phyloP scores from a whole-genome alignment of 2,113 vertebrate genomes.

The Macquaria ambigua region DNA sequence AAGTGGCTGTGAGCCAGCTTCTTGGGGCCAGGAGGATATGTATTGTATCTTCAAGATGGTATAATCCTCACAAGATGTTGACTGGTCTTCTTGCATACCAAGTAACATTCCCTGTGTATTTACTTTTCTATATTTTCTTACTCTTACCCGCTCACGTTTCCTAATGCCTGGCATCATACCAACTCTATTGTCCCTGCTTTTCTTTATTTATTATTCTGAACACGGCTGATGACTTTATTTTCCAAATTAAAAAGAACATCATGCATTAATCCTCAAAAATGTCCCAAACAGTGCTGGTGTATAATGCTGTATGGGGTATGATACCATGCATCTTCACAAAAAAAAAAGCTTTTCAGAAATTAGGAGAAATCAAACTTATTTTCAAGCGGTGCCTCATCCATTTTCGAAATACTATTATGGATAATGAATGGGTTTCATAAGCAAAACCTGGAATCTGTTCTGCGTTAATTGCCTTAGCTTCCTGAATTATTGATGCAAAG shows the following conservation, averaged over 20 bases:
- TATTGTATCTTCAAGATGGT: slow-evolving; percentile 18
- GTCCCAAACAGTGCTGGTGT: not conserved
- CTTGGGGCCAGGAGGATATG: slow-evolving; percentile 27
- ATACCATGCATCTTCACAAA: not conserved
- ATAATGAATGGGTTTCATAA: slow-evolving; percentile 48
- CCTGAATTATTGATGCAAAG: slow-evolving; percentile 80
- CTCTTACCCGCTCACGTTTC: not conserved
- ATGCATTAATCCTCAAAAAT: slow-evolving; percentile 8
- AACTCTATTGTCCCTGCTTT: slow-evolving; percentile 6
- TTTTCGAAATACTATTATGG: slow-evolving; percentile 16
- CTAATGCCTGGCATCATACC: not conserved
- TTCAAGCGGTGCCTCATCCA: slow-evolving; percentile 1
- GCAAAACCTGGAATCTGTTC: slow-evolving; percentile 61
- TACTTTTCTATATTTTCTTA: slow-evolving; percentile 8
- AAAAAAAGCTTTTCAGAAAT: not conserved
- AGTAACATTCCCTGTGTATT: not conserved
- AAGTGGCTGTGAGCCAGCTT: slow-evolving; percentile 33
- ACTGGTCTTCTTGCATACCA: not conserved
- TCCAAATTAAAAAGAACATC: slow-evolving; percentile 30
- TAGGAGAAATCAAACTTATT: not conserved
- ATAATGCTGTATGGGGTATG: not conserved
- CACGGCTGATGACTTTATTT: slow-evolving; percentile 30
- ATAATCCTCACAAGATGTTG: slow-evolving; percentile 46
- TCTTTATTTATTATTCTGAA: slow-evolving; percentile 17
- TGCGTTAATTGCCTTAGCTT: slow-evolving; percentile 65